These are phyloP conservation scores for Hirtodrosophila alboralis DNA, from an alignment of 2,888 invertebrate species.

Conservation along the genomic window DNA sequence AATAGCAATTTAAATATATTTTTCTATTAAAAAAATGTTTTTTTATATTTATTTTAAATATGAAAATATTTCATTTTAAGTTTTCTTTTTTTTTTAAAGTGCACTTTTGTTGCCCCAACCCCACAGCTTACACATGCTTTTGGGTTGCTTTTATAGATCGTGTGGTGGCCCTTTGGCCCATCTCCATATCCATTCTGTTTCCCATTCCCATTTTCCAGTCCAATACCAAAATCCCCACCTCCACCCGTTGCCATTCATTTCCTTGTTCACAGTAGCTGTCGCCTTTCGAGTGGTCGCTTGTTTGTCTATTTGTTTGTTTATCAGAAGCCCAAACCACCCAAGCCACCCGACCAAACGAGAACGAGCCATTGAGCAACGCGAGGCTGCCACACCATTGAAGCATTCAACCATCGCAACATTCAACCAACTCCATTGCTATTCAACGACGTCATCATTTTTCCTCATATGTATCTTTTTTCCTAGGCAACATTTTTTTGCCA, in stretches of 20 bases:
- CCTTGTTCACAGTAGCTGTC: slow-evolving; percentile 32
- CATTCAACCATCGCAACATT: slow-evolving; percentile 30
- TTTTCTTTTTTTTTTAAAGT: no score
- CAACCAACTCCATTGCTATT: slow-evolving; percentile 29
- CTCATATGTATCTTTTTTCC: slow-evolving; percentile 26
- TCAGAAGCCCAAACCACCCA: slow-evolving; percentile 23
- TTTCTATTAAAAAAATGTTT: no score
- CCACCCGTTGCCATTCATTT: slow-evolving; percentile 15
- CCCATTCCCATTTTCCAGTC: no score
- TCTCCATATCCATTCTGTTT: slow-evolving; percentile 1
- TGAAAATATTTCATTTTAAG: no score
- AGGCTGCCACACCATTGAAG: slow-evolving; percentile 23
- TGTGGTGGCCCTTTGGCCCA: slow-evolving; percentile 53
- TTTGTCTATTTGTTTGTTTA: slow-evolving; percentile 66
- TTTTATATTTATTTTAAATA: no score
- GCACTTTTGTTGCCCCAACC: slow-evolving; percentile 4
- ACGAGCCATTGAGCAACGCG: slow-evolving; percentile 39
- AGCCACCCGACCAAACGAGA: slow-evolving; percentile 18
- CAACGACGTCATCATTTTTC: slow-evolving; percentile 67
- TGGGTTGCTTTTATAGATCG: slow-evolving; percentile 64
- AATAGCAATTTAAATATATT: no score
- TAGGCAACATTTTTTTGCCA: slow-evolving; percentile 58
- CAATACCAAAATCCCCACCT: slow-evolving; percentile 6
- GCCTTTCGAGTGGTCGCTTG: slow-evolving; percentile 59
- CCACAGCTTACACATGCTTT: slow-evolving; percentile 15